These are phyloP conservation scores for Mus musculus DNA, from an alignment of 2,113 vertebrate genomes.

Conservation along the genomic window GRCm39 chr9:27171501-27172000, in stretches of 20 bases:
- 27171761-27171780: not conserved
- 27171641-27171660: not conserved
- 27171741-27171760: not conserved
- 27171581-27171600: not conserved
- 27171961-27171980: slow-evolving; percentile 81
- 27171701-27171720: not conserved
- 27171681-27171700: not conserved
- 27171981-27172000: slow-evolving; percentile 79
- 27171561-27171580: not conserved
- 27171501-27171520: too few relatives aligned
- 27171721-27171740: not conserved
- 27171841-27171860: slow-evolving; percentile 40
- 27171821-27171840: slow-evolving; percentile 16
- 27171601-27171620: not conserved
- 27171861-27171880: slow-evolving; percentile 71
- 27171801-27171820: not conserved
- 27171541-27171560: too few relatives aligned
- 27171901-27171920: slow-evolving; percentile 66
- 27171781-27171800: not conserved
- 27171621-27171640: accelerated
- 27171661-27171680: not conserved
- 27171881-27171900: slow-evolving; percentile 79
- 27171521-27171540: too few relatives aligned
- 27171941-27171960: slow-evolving; percentile 78
- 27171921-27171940: slow-evolving; percentile 72